Conservation (phyloP, 2,888 invertebrate genomes). For the Sussaba pulchella region DNA sequence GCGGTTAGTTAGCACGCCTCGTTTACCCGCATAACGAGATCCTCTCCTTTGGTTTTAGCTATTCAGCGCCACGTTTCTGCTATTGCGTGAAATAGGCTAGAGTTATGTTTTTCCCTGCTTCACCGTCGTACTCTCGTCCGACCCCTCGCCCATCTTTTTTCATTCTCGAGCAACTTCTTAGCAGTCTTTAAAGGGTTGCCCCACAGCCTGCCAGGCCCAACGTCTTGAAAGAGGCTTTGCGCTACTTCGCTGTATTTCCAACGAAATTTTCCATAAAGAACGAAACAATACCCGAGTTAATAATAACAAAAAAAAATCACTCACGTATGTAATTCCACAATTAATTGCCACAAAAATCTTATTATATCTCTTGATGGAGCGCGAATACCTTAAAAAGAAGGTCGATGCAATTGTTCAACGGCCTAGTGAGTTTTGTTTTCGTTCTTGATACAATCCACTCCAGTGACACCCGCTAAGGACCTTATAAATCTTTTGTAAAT, state of each 20-base stretch:
- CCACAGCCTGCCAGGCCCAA: not conserved
- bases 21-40: constrained; percentile 73
- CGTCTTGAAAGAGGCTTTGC: not conserved
- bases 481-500: too few species aligned
- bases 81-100: constrained; percentile 67
- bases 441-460: too few species aligned
- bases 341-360: too few species aligned
- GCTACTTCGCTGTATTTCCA: constrained; percentile 6
- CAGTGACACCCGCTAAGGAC: too few species aligned
- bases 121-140: not conserved
- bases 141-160: not conserved
- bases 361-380: too few species aligned
- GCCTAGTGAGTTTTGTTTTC: too few species aligned
- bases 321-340: too few species aligned
- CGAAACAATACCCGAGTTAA: too few species aligned
- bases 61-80: constrained; percentile 63
- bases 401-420: too few species aligned
- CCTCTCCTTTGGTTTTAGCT: constrained; percentile 69
- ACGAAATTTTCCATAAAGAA: too few species aligned
- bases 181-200: constrained; percentile 14
- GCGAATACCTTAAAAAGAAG: too few species aligned
- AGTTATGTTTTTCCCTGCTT: constrained; percentile 46
- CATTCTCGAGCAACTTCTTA: constrained; percentile 10
- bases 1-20: constrained; percentile 70
- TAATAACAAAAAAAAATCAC: too few species aligned